Conservation (phyloP, 1,140 invertebrate species). For the Monochamus saltuarius region DNA sequence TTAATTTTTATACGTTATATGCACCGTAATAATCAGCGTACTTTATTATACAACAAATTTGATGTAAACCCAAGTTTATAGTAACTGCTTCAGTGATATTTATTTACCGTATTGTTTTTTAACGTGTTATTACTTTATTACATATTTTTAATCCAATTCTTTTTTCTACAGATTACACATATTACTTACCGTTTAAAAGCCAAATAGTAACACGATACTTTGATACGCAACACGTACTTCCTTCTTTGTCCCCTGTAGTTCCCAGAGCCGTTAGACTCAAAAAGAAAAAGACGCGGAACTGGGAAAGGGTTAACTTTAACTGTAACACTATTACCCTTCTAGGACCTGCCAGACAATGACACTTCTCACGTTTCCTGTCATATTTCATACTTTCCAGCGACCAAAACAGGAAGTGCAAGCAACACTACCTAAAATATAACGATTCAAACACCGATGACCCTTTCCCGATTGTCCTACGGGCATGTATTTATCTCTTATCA, state of each 20-base stretch:
- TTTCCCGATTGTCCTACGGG: neutral
- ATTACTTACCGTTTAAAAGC: too few species aligned
- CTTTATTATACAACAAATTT: too few species aligned
- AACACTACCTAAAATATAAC: conserved; percentile 4
- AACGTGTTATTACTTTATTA: too few species aligned
- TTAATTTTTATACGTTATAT: too few species aligned
- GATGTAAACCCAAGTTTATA: too few species aligned
- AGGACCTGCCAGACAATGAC: neutral
- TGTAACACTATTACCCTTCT: neutral
- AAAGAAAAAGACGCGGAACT: conserved; percentile 14
- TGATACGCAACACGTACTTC: conserved; percentile 14
- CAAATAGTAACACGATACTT: neutral
- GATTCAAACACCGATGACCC: neutral
- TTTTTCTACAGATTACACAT: too few species aligned
- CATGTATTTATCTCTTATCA: neutral
- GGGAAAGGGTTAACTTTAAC: conserved; percentile 13
- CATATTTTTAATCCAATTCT: too few species aligned
- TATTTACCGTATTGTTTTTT: too few species aligned
- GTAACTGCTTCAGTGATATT: too few species aligned
- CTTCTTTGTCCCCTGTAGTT: neutral
- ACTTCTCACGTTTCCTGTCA: neutral
- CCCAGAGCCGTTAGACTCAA: neutral
- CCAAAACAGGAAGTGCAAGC: conserved; percentile 12
- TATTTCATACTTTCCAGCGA: conserved; percentile 1
- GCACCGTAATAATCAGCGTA: too few species aligned